Evolutionary conservation across 2,113 vertebrate genomes (phyloP).

Genomic region (Rhinolophus ferrumequinum): DNA sequence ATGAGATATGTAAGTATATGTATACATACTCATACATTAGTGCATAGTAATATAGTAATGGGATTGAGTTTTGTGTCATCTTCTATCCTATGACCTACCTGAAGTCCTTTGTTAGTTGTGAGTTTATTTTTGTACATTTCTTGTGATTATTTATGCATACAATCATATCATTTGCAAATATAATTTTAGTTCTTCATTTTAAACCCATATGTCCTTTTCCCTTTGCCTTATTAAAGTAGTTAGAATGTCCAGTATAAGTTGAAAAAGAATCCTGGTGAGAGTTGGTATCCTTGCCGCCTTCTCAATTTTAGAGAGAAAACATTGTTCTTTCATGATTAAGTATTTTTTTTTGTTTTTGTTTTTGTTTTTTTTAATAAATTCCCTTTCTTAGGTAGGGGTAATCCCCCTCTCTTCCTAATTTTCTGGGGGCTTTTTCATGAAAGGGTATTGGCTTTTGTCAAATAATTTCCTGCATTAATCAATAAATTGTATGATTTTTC

Average conservation of each 20-base stretch:
- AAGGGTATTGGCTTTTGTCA: not conserved
- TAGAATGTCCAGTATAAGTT: not conserved
- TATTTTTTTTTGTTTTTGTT: not conserved
- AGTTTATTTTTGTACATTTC: not conserved
- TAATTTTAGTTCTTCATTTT: not conserved
- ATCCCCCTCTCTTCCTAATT: not conserved
- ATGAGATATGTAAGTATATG: no score
- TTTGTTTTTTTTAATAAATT: not conserved
- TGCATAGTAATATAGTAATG: not conserved
- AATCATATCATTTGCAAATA: not conserved
- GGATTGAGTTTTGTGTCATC: not conserved
- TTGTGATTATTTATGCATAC: not conserved
- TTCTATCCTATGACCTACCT: not conserved
- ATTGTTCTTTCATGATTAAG: not conserved
- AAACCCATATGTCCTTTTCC: not conserved
- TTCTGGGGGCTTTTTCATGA: not conserved
- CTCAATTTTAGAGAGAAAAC: not conserved
- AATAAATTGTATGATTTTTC: not conserved
- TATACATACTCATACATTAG: not conserved
- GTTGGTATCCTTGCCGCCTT: not conserved
- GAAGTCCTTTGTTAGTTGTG: not conserved
- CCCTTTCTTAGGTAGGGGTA: not conserved
- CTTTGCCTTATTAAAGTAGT: not conserved
- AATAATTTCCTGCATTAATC: not conserved
- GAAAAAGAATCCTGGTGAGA: not conserved